These are phyloP conservation scores for Tetrax tetrax DNA, from an alignment of 2,113 vertebrate species.

Conservation along the genomic window DNA sequence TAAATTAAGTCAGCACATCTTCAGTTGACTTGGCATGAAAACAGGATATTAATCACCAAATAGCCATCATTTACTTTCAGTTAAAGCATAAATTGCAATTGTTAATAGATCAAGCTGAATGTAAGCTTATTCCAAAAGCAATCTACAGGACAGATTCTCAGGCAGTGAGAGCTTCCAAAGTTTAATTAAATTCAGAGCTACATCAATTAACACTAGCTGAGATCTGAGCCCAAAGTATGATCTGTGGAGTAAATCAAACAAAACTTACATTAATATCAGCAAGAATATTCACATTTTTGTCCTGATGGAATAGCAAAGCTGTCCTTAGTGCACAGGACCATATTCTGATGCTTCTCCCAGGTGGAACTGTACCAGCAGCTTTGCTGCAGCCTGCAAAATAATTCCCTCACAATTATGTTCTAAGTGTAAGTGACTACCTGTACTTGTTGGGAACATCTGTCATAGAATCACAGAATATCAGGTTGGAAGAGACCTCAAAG, in stretches of 20 bases:
- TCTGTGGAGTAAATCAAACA: not conserved
- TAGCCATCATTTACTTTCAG: constrained; percentile 21
- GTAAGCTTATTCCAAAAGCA: constrained; percentile 16
- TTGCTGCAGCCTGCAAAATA: not conserved
- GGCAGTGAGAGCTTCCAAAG: constrained; percentile 16
- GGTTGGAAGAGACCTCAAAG: too few relatives aligned
- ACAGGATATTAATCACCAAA: constrained; percentile 32
- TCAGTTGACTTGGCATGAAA: constrained; percentile 24
- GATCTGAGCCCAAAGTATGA: not conserved
- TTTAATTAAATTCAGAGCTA: constrained; percentile 53
- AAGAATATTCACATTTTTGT: not conserved
- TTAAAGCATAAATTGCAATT: constrained; percentile 36
- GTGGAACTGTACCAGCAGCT: not conserved
- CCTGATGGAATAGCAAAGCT: not conserved
- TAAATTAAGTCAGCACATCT: constrained; percentile 41
- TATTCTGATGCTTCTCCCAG: not conserved
- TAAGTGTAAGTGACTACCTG: not conserved
- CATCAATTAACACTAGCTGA: constrained; percentile 9
- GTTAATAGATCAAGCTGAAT: not conserved
- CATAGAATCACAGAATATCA: too few relatives aligned
- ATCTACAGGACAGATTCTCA: constrained; percentile 23
- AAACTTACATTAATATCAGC: not conserved
- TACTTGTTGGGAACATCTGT: not conserved
- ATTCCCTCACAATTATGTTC: not conserved
- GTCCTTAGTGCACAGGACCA: not conserved